Evolutionary conservation across 2,797 vertebrate genomes (phyloP).

Genomic region (Rallus crepitans): DNA sequence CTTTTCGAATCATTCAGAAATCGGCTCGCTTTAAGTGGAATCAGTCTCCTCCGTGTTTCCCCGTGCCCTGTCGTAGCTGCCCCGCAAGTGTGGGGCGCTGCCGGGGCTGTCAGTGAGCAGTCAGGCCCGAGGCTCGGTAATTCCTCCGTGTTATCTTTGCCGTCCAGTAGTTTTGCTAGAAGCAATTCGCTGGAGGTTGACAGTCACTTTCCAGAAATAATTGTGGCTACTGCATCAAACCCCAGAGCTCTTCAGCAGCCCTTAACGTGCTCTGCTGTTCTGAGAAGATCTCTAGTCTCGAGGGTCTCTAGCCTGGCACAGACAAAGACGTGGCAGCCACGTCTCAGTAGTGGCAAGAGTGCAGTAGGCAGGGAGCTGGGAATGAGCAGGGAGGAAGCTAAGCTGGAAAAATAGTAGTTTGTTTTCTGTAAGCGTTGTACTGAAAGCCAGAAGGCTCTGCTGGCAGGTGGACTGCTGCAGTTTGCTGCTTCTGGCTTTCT

Average conservation of each 20-base stretch:
- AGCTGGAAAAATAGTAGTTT: background rate
- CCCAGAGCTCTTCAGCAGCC: background rate
- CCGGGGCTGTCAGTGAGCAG: background rate
- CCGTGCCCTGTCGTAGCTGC: background rate
- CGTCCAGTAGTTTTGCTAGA: background rate
- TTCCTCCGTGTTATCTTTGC: background rate
- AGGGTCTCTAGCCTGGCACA: constrained; percentile 29
- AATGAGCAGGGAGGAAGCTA: background rate
- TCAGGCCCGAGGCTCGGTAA: background rate
- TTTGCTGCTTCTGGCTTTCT: background rate
- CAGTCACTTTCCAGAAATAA: background rate
- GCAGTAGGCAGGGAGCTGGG: constrained; percentile 5
- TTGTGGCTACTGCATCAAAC: background rate
- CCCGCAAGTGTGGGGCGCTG: background rate
- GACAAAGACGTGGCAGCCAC: constrained; percentile 65
- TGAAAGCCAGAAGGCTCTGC: background rate
- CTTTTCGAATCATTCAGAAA: background rate
- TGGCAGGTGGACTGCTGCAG: constrained; percentile 19
- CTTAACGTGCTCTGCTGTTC: background rate
- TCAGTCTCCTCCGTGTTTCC: too few species aligned
- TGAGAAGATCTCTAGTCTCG: background rate
- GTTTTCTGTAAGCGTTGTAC: background rate
- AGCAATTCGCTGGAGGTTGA: background rate
- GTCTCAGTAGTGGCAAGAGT: background rate
- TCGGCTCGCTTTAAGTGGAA: fast-evolving